Evolutionary conservation across 2,797 vertebrate genomes (phyloP), one percentile per base, ranked within the genome.

Genomic region (Pseudochromis fuscus): DNA sequence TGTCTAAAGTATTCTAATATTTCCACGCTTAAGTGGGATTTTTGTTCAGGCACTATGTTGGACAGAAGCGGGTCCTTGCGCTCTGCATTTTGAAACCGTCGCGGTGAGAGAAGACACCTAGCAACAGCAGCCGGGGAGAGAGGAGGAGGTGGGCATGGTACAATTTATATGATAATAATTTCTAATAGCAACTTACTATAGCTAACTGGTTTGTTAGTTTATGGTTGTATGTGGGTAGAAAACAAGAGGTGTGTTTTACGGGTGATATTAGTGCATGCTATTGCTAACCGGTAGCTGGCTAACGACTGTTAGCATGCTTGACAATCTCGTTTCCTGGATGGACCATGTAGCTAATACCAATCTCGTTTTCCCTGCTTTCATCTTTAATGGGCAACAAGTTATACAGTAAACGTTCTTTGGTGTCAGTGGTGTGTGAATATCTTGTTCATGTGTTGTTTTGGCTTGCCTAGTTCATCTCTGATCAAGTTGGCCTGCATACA

Each of bases 41-140:
- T n/a, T 73, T 83, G 38, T 31, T 87, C 91, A 88, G 93, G 94
- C 94, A 68, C 4, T 5, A 0, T 24, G 6, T 49, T 55, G 0
- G 88, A 56, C 77, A 0, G 21, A 35, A 30, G 0, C 0, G 73
- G 93, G 93, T 92, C 92, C 88, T 91, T 48, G 63, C n/a, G 6
- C 21, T 57, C 18, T 72, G 76, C 81, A 55, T 89, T 94, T 94
- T 94, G 87, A 94, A 94, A 88, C 82, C 83, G 77, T 93, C 85
- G 91, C 90, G 88, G 89, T 90, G 89, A 87, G 89, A 87, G 73
- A 72, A 88, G 72, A 87, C 79, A 87, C 84, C 88, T 82, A 84
- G 86, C 87, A 84, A 71, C 69, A 55, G 83, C 67, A 77, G 16
- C 72, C 68, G 79, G 63, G 83, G 77, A 77, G 83, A 83, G 81